Conservation (phyloP, 2,888 invertebrate species). For the Corbicula japonica region DNA sequence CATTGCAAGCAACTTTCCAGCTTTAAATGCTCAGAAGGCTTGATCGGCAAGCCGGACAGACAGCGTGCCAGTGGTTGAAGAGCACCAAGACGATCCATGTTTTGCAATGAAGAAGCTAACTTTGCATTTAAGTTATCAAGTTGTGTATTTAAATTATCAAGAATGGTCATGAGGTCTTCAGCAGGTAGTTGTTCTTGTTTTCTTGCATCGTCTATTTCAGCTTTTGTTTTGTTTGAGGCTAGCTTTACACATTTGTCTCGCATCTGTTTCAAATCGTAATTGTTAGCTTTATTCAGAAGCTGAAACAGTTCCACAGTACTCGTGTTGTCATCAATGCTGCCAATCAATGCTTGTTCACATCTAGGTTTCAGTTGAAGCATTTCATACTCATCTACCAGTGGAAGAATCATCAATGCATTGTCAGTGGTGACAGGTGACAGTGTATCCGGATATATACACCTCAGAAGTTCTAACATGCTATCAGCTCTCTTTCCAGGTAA, state of each 20-base stretch:
- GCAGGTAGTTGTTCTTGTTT: too few species aligned
- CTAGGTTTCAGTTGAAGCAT: not conserved
- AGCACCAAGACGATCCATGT: too few species aligned
- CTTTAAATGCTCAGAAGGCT: too few species aligned
- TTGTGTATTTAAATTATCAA: too few species aligned
- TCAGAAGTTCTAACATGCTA: slow-evolving; percentile 8
- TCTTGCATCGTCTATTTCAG: not conserved
- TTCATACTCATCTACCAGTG: not conserved
- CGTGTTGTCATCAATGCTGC: not conserved
- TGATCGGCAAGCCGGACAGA: too few species aligned
- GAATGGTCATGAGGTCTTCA: too few species aligned
- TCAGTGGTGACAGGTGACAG: not conserved
- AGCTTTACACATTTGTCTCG: not conserved
- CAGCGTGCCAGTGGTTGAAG: too few species aligned
- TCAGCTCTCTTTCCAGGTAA: not conserved
- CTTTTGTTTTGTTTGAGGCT: not conserved
- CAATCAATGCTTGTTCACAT: slow-evolving; percentile 11
- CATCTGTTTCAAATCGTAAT: not conserved
- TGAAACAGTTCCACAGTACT: not conserved
- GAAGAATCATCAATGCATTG: slow-evolving; percentile 3
- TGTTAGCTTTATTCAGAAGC: not conserved
- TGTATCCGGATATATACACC: slow-evolving; percentile 13
- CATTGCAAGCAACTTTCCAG: too few species aligned
- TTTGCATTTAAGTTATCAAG: too few species aligned
- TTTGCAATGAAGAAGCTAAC: too few species aligned